Base-by-base conservation (phyloP, 2,113 vertebrate species). In the Cochlearius cochlearius region DNA sequence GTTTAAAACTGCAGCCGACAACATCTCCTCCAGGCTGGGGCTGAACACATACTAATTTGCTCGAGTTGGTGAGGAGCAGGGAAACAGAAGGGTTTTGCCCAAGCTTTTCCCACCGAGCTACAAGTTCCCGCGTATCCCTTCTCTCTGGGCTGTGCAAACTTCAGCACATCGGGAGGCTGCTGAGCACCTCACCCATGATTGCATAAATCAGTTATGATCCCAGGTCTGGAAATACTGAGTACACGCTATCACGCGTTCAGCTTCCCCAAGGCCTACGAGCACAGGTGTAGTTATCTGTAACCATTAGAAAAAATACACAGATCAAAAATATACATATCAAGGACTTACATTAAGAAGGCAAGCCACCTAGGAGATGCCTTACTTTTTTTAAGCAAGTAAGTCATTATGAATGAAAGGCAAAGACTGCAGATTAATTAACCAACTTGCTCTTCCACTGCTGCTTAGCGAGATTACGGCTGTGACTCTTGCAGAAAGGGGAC, bases 341-440 rank as follows among this genome's bases (percentile, higher is more conserved):
- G 92, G 62, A 41, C 39, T 91, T 84, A 64, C 30, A 41, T 25
- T 39, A 76, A 86, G 78, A 45, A 20, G 25, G 29, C 45, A 77
- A 90, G n/a, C 20, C 84, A 69, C 84, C 71, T 47, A 81, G 52
- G 66, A 92, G 78, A 83, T 34, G 32, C n/a, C 63, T 29, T 69
- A 67, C 41, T 29, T 63, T 86, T 94, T 72, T 81, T 62, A 50
- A 93, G 66, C 3, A 3, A 87, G 32, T 63, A 94, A 93, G 50
- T 79, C 76, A 91, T 91, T 84, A 84, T 39, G 86, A 96, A 94
- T 77, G 92, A 97, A 92, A 96, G 86, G 93, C 78, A 73, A 84
- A 88, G 86, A 43, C 56, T 92, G 75, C 58, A 82, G 95, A 96
- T 97, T 96, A 96, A 97, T 95, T 95, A 95, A 38, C 90, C 81